Base-by-base conservation (phyloP, 2,888 invertebrate species). In the Lissocephala sabroskyi region DNA sequence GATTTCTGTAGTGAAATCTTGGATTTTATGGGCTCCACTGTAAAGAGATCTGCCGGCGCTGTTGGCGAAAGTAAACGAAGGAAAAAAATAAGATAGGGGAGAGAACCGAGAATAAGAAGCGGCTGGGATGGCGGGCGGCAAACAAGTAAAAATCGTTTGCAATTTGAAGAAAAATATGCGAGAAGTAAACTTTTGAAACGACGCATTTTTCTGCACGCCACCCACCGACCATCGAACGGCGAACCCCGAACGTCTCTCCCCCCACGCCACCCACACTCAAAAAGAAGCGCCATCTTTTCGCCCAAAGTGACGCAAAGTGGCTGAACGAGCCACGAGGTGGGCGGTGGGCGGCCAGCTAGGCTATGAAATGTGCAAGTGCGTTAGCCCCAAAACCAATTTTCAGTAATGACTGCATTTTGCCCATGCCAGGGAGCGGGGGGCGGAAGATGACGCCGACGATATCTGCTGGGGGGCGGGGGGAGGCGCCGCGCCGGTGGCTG, bases 351-450 rank as follows among this genome's bases (percentile, higher is more conserved):
- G 23, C 23, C 7, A 7, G 23, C 23, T 23, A 32, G 13, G 23
- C 75, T 75, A 71, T 68, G 75, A 75, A 67, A 73, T 67, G 67
- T 67, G 67, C 67, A 67, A 67, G 77, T 73, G 71, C 77, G 71
- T 73, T 76, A 73, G 71, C 77, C 73, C 73, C 73, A 65, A 80
- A 79, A 79, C 79, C 80, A 79, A 79, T 79, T 79, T 80, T 78
- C 80, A 78, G 80, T 79, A 79, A 79, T 79, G 80, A 80, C 80
- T 79, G 79, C 79, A 68, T 68, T 68, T 68, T 75, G 75, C 68
- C 70, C 70, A 56, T 56, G 23, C 17, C 2, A 6, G 33, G 33
- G 1, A 6, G 29, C 18, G n/a, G 11, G 18, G 14, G n/a, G 13
- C 2, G 16, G 2, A 19, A 10, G 37, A 48, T 42, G 32, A 41